Base-by-base conservation (phyloP, 2,797 vertebrate genomes). In the Scolopax rusticola region DNA sequence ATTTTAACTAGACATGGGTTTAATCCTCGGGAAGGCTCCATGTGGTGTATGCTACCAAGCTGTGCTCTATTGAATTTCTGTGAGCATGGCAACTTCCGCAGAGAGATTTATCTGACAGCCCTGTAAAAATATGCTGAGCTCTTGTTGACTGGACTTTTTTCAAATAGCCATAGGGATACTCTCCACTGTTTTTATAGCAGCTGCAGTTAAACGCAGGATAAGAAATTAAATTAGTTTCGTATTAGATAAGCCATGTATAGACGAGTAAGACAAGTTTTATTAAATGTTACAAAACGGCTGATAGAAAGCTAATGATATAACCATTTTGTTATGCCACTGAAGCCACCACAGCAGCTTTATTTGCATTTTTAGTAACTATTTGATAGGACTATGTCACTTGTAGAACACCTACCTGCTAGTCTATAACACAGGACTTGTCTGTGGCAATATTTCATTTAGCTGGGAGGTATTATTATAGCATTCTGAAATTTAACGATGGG, bases 11-110 rank as follows among this genome's bases (percentile, higher is more conserved):
- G 90, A 84, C 51, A 61, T 50, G 64, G 77, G 56, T 92, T 96
- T 96, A 97, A 97, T 97, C 96, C 60, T 91, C 20, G 11, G 76
- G 93, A 97, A 95, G 83, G 63, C 84, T 97, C 93, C 45, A 32
- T 83, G 82, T 95, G 93, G 65, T 90, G 32, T 89, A 61, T 51
- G 80, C 74, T 94, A 86, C 93, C 89, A 91, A 95, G 91, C 92
- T 96, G 70, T 91, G 92, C 64, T 92, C 76, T 86, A 94, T 96
- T 97, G 93, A 96, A 96, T 93, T 89, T 95, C 90, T 77, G 70
- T 96, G 84, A 96, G 74, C 94, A 84, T 61, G 87, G 79, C 92
- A 97, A 96, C 92, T 88, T 93, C 56, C 45, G 48, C 3, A 77
- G 70, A 77, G 78, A 92, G 91, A 93, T 91, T 92, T 93, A 93